These are phyloP conservation scores for Nothocercus julius DNA, from an alignment of 2,113 vertebrate genomes.

Conservation along the genomic window DNA sequence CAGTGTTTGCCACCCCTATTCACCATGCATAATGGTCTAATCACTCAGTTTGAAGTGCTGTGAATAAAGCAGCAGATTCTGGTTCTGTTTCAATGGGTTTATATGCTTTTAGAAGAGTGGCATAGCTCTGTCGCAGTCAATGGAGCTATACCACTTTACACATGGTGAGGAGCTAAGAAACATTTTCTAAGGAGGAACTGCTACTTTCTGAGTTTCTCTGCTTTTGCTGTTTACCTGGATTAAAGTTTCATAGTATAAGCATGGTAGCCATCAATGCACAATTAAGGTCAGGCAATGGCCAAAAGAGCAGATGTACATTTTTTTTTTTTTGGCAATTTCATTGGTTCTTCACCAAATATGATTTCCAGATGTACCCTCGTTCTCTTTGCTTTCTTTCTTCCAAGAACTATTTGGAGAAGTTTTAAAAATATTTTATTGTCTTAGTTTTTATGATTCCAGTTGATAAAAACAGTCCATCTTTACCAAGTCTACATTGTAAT, in stretches of 20 bases:
- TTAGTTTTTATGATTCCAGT: conserved; percentile 59
- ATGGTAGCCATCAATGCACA: background rate
- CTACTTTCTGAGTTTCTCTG: background rate
- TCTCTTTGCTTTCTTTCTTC: conserved; percentile 68
- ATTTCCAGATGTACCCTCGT: conserved; percentile 67
- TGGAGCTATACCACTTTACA: background rate
- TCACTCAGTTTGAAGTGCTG: conserved; percentile 45
- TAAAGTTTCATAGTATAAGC: background rate
- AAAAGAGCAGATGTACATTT: conserved; percentile 49
- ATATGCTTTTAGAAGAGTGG: background rate
- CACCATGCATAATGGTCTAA: conserved; percentile 43
- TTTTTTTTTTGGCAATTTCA: conserved; percentile 42
- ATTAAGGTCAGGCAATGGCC: conserved; percentile 12
- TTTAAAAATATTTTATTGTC: conserved; percentile 57
- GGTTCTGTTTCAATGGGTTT: conserved; percentile 47
- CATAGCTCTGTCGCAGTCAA: background rate
- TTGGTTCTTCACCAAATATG: conserved; percentile 17
- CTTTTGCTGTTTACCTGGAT: background rate
- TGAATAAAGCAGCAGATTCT: conserved; percentile 35
- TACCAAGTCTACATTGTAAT: conserved; percentile 19
- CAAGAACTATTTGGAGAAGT: conserved; percentile 66
- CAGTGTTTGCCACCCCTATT: conserved; percentile 38
- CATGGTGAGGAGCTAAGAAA: background rate
- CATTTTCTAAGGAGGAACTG: background rate
- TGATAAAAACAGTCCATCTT: conserved; percentile 71